Conservation (phyloP, 2,113 vertebrate species). For the Alectura lathami region DNA sequence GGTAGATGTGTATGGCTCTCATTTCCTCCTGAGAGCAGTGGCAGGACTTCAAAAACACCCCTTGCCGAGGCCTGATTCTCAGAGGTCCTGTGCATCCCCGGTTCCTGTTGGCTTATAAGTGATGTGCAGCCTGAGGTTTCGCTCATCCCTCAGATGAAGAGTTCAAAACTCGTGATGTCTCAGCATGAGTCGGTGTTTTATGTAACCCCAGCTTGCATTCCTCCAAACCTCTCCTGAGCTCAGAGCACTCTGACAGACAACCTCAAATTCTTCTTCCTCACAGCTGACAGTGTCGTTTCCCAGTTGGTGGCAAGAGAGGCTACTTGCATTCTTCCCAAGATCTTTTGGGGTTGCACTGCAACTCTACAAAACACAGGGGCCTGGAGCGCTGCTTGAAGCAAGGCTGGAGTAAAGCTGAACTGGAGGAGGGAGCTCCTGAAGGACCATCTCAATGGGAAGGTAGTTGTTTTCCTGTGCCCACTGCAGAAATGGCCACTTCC, state of each 20-base stretch:
- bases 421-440: background rate
- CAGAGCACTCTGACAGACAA: accelerated
- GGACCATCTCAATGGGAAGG: background rate
- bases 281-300: background rate
- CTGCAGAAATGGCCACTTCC: background rate
- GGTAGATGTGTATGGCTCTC: background rate
- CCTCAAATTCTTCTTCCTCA: background rate
- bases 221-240: conserved; percentile 45
- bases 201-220: conserved; percentile 39
- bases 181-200: conserved; percentile 59
- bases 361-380: background rate
- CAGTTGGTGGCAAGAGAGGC: accelerated
- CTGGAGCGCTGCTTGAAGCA: background rate
- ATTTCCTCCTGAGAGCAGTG: background rate
- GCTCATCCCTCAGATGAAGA: background rate
- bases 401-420: background rate
- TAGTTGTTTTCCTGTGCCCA: background rate
- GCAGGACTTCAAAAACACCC: background rate
- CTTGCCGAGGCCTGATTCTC: background rate
- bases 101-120: conserved; percentile 5
- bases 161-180: conserved; percentile 39
- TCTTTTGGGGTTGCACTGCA: accelerated
- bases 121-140: conserved; percentile 4
- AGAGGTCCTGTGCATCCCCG: background rate
- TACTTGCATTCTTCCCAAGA: background rate